Base-by-base conservation (phyloP, 1,140 invertebrate genomes). In the Uloborus diversus region DNA sequence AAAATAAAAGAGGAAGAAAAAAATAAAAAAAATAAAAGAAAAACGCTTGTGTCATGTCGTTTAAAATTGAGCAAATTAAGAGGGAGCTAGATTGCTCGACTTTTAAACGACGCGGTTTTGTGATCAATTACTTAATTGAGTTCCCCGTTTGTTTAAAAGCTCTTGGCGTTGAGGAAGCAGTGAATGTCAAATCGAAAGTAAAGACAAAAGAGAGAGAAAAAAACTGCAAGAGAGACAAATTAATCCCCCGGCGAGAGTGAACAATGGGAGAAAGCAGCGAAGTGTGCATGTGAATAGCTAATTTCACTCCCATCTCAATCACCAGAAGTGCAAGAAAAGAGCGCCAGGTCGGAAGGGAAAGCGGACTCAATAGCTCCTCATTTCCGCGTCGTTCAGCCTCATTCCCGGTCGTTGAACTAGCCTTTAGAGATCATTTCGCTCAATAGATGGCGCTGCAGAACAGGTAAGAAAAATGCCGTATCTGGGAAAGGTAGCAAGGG, bases 261-360 rank as follows among this genome's bases (percentile, higher is more conserved):
- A 61, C 57, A 32, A 61, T 61, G 20, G 57, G 2, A n/a, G 57
- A 7, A 61, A 61, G 33, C 57, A 33, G 28, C 57, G 33, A 61
- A 61, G 30, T 32, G 17, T 61, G 57, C 57, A 61, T 61, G 30
- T 33, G 57, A 61, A 61, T 61, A n/a, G 57, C 33, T 61, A 61
- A 61, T 61, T 61, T 61, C 5, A 27, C 57, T 30, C 28, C 14
- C 57, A 11, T 23, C 57, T 5, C 28, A 7, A 2, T 13, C 30
- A 9, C 57, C 27, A 20, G 14, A 20, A 20, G 51, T 7, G 49
- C 20, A 27, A 53, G 27, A 61, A 30, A 61, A 61, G 28, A 14
- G 17, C 7, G 17, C n/a, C 17, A 32, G 33, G 20, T 61, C 57
- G 28, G 57, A 61, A 61, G 57, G 20, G 28, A 61, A 23, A 32